Conservation (phyloP, 2,888 invertebrate species). For the Apantesis nais region DNA sequence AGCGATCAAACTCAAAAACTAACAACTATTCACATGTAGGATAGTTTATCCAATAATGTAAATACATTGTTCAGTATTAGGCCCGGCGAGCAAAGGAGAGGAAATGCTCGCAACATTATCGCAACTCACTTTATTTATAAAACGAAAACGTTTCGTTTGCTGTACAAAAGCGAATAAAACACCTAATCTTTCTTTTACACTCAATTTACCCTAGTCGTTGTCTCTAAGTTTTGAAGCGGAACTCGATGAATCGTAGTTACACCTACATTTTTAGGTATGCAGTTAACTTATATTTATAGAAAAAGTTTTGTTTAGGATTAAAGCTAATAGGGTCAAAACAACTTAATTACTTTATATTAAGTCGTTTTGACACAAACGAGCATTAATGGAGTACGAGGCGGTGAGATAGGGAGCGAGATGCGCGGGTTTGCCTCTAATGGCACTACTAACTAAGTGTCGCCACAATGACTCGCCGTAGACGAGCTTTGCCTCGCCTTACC, state of each 20-base stretch:
- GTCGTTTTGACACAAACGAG: conserved; percentile 76
- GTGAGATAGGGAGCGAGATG: conserved; percentile 62
- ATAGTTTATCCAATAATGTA: conserved; percentile 44
- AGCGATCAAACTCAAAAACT: conserved; percentile 62
- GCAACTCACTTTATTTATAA: conserved; percentile 24
- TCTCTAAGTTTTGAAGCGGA: conserved; percentile 40
- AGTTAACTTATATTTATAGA: conserved; percentile 43
- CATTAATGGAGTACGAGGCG: conserved; percentile 70
- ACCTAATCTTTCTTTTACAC: conserved; percentile 50
- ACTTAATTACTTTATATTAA: conserved; percentile 75
- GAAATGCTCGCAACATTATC: conserved; percentile 12
- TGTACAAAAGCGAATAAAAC: conserved; percentile 32
- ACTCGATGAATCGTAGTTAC: conserved; percentile 32
- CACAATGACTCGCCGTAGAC: conserved; percentile 67
- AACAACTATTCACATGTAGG: conserved; percentile 52
- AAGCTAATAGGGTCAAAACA: conserved; percentile 63
- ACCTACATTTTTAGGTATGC: conserved; percentile 36
- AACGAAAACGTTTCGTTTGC: conserved; percentile 29
- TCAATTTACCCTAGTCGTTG: conserved; percentile 43
- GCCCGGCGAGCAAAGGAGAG: not conserved
- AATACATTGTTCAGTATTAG: conserved; percentile 22
- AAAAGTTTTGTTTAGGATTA: conserved; percentile 57
- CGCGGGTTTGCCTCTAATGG: conserved; percentile 71
- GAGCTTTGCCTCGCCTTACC: conserved; percentile 30
- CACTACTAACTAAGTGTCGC: conserved; percentile 78